Conservation (phyloP, 1,140 invertebrate genomes). For the Magallana angulata region DNA sequence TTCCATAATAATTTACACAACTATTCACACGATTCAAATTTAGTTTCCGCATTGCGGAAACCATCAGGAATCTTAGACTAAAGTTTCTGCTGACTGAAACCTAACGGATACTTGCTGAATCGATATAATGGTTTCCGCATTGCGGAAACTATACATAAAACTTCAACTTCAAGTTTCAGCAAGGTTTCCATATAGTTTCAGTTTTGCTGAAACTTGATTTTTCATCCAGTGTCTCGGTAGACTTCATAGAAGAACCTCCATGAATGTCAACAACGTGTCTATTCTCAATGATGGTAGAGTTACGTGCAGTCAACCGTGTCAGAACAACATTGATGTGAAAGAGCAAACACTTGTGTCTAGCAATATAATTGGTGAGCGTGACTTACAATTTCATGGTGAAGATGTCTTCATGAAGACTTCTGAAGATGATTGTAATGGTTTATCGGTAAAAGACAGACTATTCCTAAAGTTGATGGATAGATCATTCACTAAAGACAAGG, state of each 20-base stretch:
- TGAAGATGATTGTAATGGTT: conserved; percentile 47
- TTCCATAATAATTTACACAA: too few species aligned
- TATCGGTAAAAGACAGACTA: conserved; percentile 50
- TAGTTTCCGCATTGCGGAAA: too few species aligned
- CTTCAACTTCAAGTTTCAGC: too few species aligned
- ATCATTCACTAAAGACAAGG: conserved; percentile 26
- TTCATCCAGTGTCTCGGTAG: conserved; percentile 19
- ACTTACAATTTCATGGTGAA: conserved; percentile 8
- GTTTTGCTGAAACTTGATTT: too few species aligned
- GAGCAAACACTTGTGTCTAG: neutral
- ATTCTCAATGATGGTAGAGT: conserved; percentile 33
- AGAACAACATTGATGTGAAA: conserved; percentile 32
- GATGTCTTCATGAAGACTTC: conserved; percentile 39
- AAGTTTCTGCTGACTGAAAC: too few species aligned
- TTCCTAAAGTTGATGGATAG: conserved; percentile 54
- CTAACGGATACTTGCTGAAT: too few species aligned
- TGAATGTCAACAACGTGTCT: neutral
- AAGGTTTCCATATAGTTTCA: too few species aligned
- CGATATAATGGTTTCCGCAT: too few species aligned
- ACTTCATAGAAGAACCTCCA: conserved; percentile 20
- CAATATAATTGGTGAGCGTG: neutral
- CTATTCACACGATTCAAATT: too few species aligned
- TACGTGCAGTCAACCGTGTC: conserved; percentile 42
- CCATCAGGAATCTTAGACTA: too few species aligned
- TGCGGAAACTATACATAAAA: too few species aligned